phyloP scores from a whole-genome alignment of 1,140 invertebrate genomes.

The Saxidomus purpurata region DNA sequence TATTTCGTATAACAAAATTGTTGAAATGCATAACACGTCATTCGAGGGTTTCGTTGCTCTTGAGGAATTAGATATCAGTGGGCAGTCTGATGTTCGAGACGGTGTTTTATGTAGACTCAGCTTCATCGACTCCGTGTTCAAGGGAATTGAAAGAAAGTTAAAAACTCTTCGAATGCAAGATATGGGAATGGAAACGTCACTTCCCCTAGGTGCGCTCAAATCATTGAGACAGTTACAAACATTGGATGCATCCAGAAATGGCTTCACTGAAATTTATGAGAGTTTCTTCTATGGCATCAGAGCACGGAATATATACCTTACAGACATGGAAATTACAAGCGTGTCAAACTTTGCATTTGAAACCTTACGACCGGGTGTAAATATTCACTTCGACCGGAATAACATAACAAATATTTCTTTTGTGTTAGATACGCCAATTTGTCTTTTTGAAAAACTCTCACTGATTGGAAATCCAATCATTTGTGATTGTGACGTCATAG shows the following conservation, averaged over 20 bases:
- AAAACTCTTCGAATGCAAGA: constrained; percentile 46
- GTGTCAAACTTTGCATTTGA: constrained; percentile 48
- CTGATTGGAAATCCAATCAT: constrained; percentile 49
- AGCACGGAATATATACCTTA: constrained; percentile 49
- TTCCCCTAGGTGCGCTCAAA: constrained; percentile 41
- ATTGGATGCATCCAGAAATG: constrained; percentile 55
- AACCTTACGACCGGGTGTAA: neutral
- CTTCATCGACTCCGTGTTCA: constrained; percentile 61
- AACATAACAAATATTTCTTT: constrained; percentile 64
- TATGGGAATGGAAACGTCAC: constrained; percentile 6
- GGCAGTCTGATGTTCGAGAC: constrained; percentile 23
- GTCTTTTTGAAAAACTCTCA: constrained; percentile 58
- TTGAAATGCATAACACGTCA: constrained; percentile 61
- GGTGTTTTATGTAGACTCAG: neutral
- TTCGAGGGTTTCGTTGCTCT: constrained; percentile 59
- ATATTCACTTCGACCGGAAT: constrained; percentile 53
- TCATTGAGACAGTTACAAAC: constrained; percentile 16
- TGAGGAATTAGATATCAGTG: constrained; percentile 62
- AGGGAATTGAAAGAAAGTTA: constrained; percentile 55
- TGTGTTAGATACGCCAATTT: constrained; percentile 47
- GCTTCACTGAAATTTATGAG: constrained; percentile 60
- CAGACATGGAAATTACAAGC: constrained; percentile 46
- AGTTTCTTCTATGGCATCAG: constrained; percentile 58
- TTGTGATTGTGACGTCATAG: constrained; percentile 60
- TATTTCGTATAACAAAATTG: constrained; percentile 60